phyloP scores from a whole-genome alignment of 2,888 invertebrate species.

The Thera britannica region DNA sequence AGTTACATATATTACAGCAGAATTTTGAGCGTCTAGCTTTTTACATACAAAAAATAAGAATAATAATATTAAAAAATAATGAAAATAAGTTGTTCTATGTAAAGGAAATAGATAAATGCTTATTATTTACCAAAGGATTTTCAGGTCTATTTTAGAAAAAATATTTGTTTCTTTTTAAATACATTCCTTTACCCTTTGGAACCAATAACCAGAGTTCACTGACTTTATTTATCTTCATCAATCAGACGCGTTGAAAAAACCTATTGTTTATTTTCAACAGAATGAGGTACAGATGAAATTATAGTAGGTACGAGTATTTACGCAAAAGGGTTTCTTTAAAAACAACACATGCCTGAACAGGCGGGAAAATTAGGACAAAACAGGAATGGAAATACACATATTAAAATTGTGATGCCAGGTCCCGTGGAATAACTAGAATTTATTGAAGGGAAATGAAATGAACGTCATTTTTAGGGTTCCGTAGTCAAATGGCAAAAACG shows the following conservation, averaged over 20 bases:
- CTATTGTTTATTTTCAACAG: slow-evolving; percentile 65
- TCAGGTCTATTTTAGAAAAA: neutral
- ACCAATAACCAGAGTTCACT: slow-evolving; percentile 28
- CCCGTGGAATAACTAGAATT: too few relatives aligned
- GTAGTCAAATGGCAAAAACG: too few relatives aligned
- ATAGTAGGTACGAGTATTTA: neutral
- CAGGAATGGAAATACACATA: too few relatives aligned
- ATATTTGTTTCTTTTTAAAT: slow-evolving; percentile 21
- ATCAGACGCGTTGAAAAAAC: slow-evolving; percentile 59
- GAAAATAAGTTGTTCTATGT: too few relatives aligned
- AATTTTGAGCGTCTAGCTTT: too few relatives aligned
- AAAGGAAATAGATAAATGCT: too few relatives aligned
- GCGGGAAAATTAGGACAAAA: too few relatives aligned
- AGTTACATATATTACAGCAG: neutral
- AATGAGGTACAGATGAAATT: slow-evolving; percentile 47
- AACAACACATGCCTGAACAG: neutral
- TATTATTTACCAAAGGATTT: neutral
- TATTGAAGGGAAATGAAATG: too few relatives aligned
- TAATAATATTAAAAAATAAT: too few relatives aligned
- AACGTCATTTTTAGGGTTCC: too few relatives aligned
- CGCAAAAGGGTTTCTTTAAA: neutral
- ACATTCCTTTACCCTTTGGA: slow-evolving; percentile 22
- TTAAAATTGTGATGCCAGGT: too few relatives aligned
- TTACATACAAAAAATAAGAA: too few relatives aligned
- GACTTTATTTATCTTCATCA: slow-evolving; percentile 59